Percentiles rank a stretch among this genome's conserved stretches.
Conservation (phyloP, 2,888 invertebrate species). For the Diogma glabrata region DNA sequence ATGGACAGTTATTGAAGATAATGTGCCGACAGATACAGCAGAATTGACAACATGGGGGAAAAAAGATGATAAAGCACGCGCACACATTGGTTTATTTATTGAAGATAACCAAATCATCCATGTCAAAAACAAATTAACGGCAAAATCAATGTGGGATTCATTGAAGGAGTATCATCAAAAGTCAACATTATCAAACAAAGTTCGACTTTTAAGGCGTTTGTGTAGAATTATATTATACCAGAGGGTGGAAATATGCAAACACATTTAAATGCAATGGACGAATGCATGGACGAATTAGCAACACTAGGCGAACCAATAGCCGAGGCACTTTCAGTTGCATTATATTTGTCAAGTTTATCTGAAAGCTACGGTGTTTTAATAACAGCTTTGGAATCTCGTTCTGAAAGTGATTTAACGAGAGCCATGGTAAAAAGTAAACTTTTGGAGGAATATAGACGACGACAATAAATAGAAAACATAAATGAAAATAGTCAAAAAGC, state of each 20-base stretch:
- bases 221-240: not conserved
- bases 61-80: not conserved
- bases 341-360: constrained; percentile 8
- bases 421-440: constrained; percentile 16
- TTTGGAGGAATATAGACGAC: constrained; percentile 14
- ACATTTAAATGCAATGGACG: not conserved
- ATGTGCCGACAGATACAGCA: not conserved
- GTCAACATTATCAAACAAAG: not conserved
- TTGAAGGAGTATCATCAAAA: constrained; percentile 6
- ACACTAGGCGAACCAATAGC: not conserved
- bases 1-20: not conserved
- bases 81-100: not conserved
- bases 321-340: not conserved
- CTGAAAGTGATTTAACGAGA: constrained; percentile 11
- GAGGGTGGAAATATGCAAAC: not conserved
- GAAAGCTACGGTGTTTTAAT: too few species aligned
- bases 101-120: not conserved
- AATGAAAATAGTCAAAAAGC: too few species aligned
- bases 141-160: constrained; percentile 1
- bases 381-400: constrained; percentile 9
- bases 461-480: constrained; percentile 11
- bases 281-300: not conserved
- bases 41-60: not conserved
- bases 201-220: not conserved
- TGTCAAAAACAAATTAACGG: not conserved